phyloP scores from a whole-genome alignment of 2,113 vertebrate species.

The Serilophus lunatus region DNA sequence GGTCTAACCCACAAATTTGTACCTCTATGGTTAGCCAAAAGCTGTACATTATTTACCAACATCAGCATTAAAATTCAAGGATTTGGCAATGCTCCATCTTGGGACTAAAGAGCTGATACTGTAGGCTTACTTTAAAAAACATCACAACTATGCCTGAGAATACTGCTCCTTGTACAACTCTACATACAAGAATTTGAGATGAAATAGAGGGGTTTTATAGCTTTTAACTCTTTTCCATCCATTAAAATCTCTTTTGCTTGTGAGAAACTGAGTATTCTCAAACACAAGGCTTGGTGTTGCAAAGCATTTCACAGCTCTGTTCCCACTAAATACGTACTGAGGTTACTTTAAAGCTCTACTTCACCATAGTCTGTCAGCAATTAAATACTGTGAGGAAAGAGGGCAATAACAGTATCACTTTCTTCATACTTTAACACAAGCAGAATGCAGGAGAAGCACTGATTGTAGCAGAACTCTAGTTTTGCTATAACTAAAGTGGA shows the following conservation, averaged over 20 bases:
- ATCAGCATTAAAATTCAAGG: constrained; percentile 8
- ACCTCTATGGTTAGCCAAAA: constrained; percentile 32
- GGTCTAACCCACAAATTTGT: constrained; percentile 44
- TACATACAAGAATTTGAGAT: not conserved
- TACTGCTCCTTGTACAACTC: not conserved
- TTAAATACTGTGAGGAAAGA: not conserved
- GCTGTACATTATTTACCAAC: constrained; percentile 43
- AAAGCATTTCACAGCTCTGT: not conserved
- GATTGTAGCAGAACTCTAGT: not conserved
- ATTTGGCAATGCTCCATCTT: constrained; percentile 6
- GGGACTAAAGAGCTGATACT: not conserved
- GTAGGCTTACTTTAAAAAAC: not conserved
- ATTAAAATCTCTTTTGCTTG: not conserved
- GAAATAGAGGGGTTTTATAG: not conserved
- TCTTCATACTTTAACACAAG: not conserved
- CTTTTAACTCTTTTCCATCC: not conserved
- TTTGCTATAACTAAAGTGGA: not conserved
- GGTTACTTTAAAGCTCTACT: not conserved
- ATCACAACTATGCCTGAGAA: not conserved
- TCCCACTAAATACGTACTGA: not conserved
- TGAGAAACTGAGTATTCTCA: not conserved
- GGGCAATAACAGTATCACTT: not conserved
- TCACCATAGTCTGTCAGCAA: not conserved
- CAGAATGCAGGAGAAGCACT: not conserved
- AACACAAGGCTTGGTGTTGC: not conserved